These are phyloP conservation scores for Hepsetus odoe DNA, from an alignment of 2,113 vertebrate species.

Conservation along the genomic window DNA sequence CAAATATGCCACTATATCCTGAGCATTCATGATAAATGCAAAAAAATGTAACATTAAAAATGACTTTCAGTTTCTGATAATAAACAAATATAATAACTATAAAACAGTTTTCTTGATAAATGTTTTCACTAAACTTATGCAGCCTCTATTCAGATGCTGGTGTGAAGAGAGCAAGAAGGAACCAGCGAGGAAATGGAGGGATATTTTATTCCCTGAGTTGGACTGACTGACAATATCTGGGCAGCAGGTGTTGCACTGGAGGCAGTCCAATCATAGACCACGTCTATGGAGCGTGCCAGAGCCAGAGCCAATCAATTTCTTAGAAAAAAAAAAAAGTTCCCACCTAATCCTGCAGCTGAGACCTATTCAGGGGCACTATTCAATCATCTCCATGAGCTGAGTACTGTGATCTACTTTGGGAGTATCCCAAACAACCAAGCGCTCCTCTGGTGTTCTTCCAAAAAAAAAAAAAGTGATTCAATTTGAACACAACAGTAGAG, in stretches of 20 bases:
- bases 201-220: slow-evolving; percentile 23
- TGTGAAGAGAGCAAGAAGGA: background rate
- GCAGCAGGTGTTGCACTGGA: slow-evolving; percentile 52
- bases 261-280: slow-evolving; percentile 48
- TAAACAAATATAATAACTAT: too few relatives aligned
- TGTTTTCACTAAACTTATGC: background rate
- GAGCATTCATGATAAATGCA: too few relatives aligned
- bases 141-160: background rate
- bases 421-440: slow-evolving; percentile 33
- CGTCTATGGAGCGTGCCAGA: slow-evolving; percentile 29
- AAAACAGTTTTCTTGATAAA: background rate
- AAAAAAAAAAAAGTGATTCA: background rate
- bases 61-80: too few relatives aligned
- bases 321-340: slow-evolving; percentile 24
- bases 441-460: slow-evolving; percentile 8
- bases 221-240: slow-evolving; percentile 43
- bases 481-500: slow-evolving; percentile 34
- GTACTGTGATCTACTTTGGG: slow-evolving; percentile 26
- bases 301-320: slow-evolving; percentile 50
- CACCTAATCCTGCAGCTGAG: slow-evolving; percentile 49
- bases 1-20: too few relatives aligned
- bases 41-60: too few relatives aligned
- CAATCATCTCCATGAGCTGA: slow-evolving; percentile 37
- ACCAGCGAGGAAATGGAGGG: background rate
- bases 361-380: slow-evolving; percentile 41